Conservation (phyloP, 1,140 invertebrate genomes). For the Drosophila tristis region DNA sequence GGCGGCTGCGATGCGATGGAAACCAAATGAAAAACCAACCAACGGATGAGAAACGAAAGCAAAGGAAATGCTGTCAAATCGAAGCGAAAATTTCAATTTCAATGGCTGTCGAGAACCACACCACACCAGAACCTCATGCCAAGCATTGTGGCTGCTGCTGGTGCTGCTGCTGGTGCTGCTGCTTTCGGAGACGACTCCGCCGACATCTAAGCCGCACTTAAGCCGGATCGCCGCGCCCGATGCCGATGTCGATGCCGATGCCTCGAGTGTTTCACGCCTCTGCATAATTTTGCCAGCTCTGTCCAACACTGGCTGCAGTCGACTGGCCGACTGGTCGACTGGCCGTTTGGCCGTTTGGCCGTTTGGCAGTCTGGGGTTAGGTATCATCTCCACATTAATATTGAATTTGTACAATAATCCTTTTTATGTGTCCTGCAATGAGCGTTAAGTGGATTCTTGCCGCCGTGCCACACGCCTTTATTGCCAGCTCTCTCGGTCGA, state of each 20-base stretch:
- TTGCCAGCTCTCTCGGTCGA: slow-evolving; percentile 46
- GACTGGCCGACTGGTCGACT: neutral
- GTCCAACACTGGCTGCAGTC: neutral
- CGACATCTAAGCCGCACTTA: slow-evolving; percentile 68
- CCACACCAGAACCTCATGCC: neutral
- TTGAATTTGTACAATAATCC: slow-evolving; percentile 81
- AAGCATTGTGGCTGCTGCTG: neutral
- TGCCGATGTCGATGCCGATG: slow-evolving; percentile 23
- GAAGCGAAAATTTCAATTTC: slow-evolving; percentile 67
- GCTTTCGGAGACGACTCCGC: slow-evolving; percentile 22
- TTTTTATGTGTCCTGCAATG: slow-evolving; percentile 78
- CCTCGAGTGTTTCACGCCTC: slow-evolving; percentile 67
- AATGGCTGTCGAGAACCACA: slow-evolving; percentile 9
- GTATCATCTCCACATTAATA: slow-evolving; percentile 63
- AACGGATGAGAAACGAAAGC: neutral
- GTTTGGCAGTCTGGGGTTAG: too few relatives aligned
- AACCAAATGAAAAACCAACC: slow-evolving; percentile 2
- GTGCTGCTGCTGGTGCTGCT: too few relatives aligned
- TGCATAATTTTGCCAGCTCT: slow-evolving; percentile 78
- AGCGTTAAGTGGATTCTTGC: slow-evolving; percentile 61
- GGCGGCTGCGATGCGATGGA: too few relatives aligned
- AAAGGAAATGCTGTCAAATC: slow-evolving; percentile 43
- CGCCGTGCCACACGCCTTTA: slow-evolving; percentile 58
- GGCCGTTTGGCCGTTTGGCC: slow-evolving; percentile 1
- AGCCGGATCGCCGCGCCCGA: slow-evolving; percentile 56